These are phyloP conservation scores for Empis stercorea DNA, from an alignment of 2,888 invertebrate species.

Conservation along the genomic window DNA sequence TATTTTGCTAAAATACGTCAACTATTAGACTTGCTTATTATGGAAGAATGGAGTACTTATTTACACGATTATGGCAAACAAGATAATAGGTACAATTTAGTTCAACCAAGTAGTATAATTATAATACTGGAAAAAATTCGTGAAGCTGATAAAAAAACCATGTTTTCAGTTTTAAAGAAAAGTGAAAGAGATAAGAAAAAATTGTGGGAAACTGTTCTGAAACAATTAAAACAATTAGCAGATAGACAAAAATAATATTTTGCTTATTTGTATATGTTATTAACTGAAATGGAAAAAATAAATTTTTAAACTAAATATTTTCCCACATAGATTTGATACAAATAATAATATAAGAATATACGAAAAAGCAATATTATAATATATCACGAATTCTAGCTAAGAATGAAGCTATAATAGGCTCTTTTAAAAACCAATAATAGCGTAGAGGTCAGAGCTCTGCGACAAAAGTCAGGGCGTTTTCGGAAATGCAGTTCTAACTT, in stretches of 20 bases:
- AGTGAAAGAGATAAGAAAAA: constrained; percentile 93
- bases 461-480: too few relatives aligned
- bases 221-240: constrained; percentile 77
- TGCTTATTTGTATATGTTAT: too few relatives aligned
- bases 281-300: too few relatives aligned
- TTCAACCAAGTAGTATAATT: constrained; percentile 82
- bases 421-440: too few relatives aligned
- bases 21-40: constrained; percentile 82
- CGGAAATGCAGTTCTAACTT: too few relatives aligned
- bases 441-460: too few relatives aligned
- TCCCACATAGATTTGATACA: too few relatives aligned
- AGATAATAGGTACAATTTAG: constrained; percentile 82
- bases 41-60: constrained; percentile 97
- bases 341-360: too few relatives aligned
- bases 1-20: constrained; percentile 66
- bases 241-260: constrained; percentile 21
- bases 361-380: too few relatives aligned
- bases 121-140: constrained; percentile 85
- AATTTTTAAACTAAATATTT: too few relatives aligned
- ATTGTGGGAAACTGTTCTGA: constrained; percentile 85
- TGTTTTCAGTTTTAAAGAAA: constrained; percentile 88
- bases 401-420: too few relatives aligned
- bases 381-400: too few relatives aligned
- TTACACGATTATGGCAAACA: constrained; percentile 92
- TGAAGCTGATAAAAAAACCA: constrained; percentile 89